Conservation (phyloP, 2,797 vertebrate genomes). For the Tapera naevia region DNA sequence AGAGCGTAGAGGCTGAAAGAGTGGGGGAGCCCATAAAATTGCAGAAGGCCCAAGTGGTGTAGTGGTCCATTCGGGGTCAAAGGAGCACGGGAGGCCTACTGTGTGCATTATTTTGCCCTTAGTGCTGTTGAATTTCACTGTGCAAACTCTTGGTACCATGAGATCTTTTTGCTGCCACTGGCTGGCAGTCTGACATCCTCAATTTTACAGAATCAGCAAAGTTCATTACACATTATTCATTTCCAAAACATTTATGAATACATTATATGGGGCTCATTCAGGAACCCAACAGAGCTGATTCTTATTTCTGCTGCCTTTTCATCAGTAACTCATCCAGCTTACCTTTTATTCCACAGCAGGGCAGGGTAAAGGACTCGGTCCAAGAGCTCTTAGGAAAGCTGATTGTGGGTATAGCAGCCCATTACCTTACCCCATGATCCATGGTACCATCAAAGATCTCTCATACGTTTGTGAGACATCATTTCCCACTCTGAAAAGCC, state of each 20-base stretch:
- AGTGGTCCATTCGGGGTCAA: background rate
- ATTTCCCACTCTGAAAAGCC: background rate
- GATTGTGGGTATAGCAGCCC: background rate
- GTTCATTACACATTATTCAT: background rate
- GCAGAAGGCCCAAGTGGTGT: background rate
- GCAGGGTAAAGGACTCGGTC: background rate
- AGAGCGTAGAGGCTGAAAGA: background rate
- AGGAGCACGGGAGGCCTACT: too few species aligned
- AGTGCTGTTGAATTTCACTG: background rate
- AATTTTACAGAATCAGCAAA: background rate
- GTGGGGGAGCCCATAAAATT: too few species aligned
- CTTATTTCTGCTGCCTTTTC: background rate
- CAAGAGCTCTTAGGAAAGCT: background rate
- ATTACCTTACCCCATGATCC: background rate
- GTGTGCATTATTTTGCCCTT: background rate
- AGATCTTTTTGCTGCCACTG: background rate
- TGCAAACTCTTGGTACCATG: background rate
- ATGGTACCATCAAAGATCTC: background rate
- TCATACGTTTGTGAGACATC: background rate
- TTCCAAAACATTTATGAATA: background rate
- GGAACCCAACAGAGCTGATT: background rate
- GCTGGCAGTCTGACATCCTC: background rate
- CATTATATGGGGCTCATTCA: rapidly evolving
- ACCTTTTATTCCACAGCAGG: background rate
- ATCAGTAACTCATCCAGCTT: background rate